Evolutionary conservation across 1,140 invertebrate species (phyloP), one percentile per base, ranked within the genome.

Genomic region (Drosophila nigrodunni): DNA sequence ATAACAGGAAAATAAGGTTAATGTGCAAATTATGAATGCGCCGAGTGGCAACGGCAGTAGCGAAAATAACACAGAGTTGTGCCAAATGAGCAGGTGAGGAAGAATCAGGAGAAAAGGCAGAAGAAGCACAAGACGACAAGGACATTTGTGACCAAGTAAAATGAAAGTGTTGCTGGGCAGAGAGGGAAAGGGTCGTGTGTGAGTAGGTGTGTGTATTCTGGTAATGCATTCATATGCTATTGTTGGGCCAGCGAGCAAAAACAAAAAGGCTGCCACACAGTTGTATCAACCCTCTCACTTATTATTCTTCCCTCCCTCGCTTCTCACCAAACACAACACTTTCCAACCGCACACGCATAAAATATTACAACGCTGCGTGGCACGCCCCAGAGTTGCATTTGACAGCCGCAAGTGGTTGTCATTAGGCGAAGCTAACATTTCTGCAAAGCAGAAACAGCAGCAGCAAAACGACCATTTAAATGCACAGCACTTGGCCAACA

Each of bases 361-460:
- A 82, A 88, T 82, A 88, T 87, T 80, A 88, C 76, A 87, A 68
- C 83, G 46, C 80, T 80, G 80, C 77, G 77, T 76, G 74, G 61
- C 57, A 71, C 69, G 66, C 60, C 65, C 70, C 80, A 83, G 80
- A 70, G 85, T 88, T 87, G 83, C 85, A 87, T 88, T 83, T 87
- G 85, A 89, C 83, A 88, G 83, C 85, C 83, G 83, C 85, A 87
- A 87, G 83, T 87, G 83, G 83, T 88, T 87, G 80, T 87, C 83
- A 87, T 87, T 87, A 87, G 73, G 68, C 68, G 47, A 75, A 74
- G 71, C 69, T 72, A 30, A 6, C 25, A 30, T 30, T 64, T 57
- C 61, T 47, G 25, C 61, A 39, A 30, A 30, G 25, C 25, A 30
- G 25, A 5, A 30, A 6, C 25, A 30, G 25, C 25, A 30, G 25